A percentile compares a stretch with the other conserved stretches of the same genome.
Evolutionary conservation across 2,113 vertebrate genomes (phyloP).

Genomic region (Redunca redunca): DNA sequence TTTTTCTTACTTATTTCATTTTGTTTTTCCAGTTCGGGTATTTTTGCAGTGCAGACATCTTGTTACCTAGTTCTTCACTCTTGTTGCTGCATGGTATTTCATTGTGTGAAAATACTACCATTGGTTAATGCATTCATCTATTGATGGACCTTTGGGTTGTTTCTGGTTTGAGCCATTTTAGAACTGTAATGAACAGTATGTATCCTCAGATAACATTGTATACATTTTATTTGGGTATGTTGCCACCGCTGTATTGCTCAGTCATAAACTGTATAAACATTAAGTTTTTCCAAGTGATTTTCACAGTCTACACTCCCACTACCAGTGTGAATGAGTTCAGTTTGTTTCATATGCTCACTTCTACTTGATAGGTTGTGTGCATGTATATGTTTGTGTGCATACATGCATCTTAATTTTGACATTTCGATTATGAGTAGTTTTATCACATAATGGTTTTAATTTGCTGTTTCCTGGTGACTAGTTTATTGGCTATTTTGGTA

Average conservation of each 20-base stretch:
- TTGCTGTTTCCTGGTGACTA: background rate
- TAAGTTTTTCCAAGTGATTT: background rate
- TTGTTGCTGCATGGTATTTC: background rate
- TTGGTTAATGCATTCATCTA: background rate
- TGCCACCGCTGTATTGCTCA: background rate
- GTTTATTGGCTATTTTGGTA: background rate
- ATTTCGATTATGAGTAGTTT: background rate
- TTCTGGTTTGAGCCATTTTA: background rate
- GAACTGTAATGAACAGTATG: background rate
- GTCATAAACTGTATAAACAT: background rate
- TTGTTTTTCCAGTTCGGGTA: background rate
- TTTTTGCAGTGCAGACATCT: background rate
- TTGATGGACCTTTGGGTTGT: background rate
- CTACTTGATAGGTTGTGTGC: background rate
- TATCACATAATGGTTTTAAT: background rate
- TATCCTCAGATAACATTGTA: background rate
- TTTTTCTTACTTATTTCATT: background rate
- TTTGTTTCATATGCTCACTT: background rate
- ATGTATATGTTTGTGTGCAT: background rate
- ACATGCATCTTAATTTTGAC: background rate
- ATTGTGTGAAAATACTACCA: background rate
- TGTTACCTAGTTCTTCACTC: background rate
- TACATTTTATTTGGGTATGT: background rate
- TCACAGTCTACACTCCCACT: background rate
- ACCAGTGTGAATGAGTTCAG: background rate